Evolutionary conservation across 2,888 invertebrate genomes (phyloP).

Genomic region (Nycteola revayana): DNA sequence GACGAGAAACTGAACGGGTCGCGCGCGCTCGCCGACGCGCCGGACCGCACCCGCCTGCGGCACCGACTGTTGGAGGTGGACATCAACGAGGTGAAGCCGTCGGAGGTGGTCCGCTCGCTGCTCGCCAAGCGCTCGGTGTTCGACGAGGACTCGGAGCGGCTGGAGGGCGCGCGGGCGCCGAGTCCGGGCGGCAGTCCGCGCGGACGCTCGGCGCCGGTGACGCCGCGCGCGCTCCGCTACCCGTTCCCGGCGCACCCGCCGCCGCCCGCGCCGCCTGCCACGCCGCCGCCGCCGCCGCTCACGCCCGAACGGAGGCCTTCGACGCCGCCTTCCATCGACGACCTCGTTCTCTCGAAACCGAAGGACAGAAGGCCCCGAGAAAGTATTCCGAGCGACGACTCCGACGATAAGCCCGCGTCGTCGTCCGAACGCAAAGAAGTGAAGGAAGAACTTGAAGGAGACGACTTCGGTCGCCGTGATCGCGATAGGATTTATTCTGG

Average conservation of each 20-base stretch:
- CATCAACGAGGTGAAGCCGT: constrained; percentile 92
- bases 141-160: constrained; percentile 96
- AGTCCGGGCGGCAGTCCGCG: constrained; percentile 71
- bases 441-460: constrained; percentile 19
- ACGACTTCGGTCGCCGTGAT: constrained; percentile 10
- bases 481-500: constrained; percentile 6
- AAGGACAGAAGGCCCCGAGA: constrained; percentile 15
- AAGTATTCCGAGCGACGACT: constrained; percentile 15
- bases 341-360: constrained; percentile 38
- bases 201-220: constrained; percentile 62
- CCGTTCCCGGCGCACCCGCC: constrained; percentile 91
- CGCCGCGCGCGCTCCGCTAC: constrained; percentile 85
- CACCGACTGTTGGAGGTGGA: constrained; percentile 91
- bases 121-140: constrained; percentile 96
- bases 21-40: constrained; percentile 81
- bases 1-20: constrained; percentile 94
- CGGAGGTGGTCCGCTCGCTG: constrained; percentile 95
- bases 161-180: constrained; percentile 94
- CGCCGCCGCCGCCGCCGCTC: constrained; percentile 35
- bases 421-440: constrained; percentile 21
- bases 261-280: constrained; percentile 18
- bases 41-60: constrained; percentile 82
- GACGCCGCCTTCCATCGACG: constrained; percentile 25
- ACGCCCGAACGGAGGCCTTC: constrained; percentile 37
- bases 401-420: constrained; percentile 18